These are phyloP conservation scores for Biston stratarius DNA, from an alignment of 2,888 invertebrate genomes.

Conservation along the genomic window DNA sequence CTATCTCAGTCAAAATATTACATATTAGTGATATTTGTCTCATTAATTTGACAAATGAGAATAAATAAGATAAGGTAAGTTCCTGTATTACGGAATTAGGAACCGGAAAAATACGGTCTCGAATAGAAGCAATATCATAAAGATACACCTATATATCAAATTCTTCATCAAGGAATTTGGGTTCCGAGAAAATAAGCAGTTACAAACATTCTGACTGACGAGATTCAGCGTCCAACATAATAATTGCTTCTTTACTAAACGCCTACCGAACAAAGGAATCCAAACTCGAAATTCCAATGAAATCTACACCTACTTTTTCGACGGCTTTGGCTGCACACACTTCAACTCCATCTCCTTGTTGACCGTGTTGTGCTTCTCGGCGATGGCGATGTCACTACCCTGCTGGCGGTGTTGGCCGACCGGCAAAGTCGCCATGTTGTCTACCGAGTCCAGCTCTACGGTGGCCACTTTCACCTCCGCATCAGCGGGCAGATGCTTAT, in stretches of 20 bases:
- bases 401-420: slow-evolving; percentile 91
- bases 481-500: slow-evolving; percentile 83
- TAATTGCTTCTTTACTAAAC: neutral
- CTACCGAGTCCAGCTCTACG: slow-evolving; percentile 94
- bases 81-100: no score
- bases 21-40: no score
- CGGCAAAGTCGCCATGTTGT: slow-evolving; percentile 96
- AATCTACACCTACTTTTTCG: slow-evolving; percentile 90
- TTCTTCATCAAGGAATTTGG: no score
- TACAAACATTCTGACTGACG: no score
- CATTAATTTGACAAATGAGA: no score
- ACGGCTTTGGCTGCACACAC: slow-evolving; percentile 93
- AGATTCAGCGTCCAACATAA: no score
- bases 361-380: slow-evolving; percentile 93
- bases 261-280: slow-evolving; percentile 41
- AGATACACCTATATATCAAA: no score
- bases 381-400: slow-evolving; percentile 90
- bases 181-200: no score
- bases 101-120: no score
- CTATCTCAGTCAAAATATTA: no score
- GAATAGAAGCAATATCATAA: no score
- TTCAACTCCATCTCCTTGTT: slow-evolving; percentile 96
- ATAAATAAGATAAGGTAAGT: no score
- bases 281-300: neutral
- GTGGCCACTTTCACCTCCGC: slow-evolving; percentile 96